Conservation (phyloP, 2,113 vertebrate species). For the Coracopsis vasa region DNA sequence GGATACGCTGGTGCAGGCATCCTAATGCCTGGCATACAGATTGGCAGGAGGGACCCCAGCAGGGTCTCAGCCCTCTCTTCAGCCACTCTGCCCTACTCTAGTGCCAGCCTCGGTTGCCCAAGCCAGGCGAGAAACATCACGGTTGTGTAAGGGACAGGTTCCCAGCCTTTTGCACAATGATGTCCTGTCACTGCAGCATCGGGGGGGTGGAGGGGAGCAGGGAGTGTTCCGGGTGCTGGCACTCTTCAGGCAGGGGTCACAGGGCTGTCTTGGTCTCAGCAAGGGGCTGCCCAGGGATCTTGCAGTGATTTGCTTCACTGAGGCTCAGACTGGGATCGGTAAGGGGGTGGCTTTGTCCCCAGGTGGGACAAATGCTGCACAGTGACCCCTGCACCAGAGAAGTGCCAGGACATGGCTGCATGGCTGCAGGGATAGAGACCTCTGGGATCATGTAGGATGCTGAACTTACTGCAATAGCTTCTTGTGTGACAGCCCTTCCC, state of each 20-base stretch:
- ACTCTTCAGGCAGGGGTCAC: neutral
- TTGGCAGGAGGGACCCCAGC: neutral
- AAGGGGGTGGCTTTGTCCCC: neutral
- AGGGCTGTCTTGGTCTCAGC: neutral
- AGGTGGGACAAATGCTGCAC: neutral
- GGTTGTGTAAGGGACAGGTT: slow-evolving; percentile 47
- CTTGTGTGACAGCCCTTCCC: neutral
- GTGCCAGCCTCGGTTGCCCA: slow-evolving; percentile 4
- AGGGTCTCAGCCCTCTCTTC: neutral
- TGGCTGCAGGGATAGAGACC: neutral
- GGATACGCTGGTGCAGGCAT: neutral
- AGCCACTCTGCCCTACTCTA: neutral
- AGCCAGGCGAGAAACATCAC: neutral
- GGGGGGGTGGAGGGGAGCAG: neutral
- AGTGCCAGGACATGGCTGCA: neutral
- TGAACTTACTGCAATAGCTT: neutral
- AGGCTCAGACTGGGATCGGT: neutral
- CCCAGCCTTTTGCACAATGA: slow-evolving; percentile 30
- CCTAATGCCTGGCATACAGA: neutral
- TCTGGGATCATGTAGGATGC: neutral
- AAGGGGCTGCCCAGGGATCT: neutral
- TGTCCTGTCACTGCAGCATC: accelerated
- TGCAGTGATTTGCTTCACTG: neutral
- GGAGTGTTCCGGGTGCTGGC: neutral
- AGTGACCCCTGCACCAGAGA: accelerated